Conservation (phyloP, 2,113 vertebrate species). For the Odocoileus hemionus region DNA sequence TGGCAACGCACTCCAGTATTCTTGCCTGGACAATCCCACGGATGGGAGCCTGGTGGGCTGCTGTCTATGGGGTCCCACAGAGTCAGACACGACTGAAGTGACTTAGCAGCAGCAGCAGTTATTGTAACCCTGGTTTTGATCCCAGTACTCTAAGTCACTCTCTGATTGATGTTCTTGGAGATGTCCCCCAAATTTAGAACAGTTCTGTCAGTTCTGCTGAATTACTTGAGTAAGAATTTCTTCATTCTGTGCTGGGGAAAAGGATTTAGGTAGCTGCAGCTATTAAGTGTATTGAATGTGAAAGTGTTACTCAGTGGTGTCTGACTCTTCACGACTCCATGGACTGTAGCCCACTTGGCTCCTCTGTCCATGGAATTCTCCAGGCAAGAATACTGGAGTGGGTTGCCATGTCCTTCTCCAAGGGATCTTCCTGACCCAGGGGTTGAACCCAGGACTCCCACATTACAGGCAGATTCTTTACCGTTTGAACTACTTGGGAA, state of each 20-base stretch:
- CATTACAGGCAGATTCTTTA: neutral
- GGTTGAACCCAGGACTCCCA: neutral
- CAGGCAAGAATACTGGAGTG: neutral
- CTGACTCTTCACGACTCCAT: neutral
- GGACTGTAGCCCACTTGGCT: neutral
- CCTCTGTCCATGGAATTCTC: neutral
- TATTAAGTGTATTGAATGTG: neutral
- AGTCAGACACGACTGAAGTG: too few relatives aligned
- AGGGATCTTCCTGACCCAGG: neutral
- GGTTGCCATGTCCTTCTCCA: neutral
- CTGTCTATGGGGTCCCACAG: too few relatives aligned
- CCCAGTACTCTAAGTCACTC: neutral
- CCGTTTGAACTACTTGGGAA: rapidly evolving
- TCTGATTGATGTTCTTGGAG: neutral
- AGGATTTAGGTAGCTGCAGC: neutral
- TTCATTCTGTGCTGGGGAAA: neutral
- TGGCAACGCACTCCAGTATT: too few relatives aligned
- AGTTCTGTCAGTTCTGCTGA: neutral
- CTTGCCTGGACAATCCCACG: too few relatives aligned
- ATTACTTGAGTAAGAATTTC: neutral
- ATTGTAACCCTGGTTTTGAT: neutral
- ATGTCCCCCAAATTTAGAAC: neutral
- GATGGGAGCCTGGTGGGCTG: too few relatives aligned
- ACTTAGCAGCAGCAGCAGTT: too few relatives aligned
- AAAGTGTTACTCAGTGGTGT: neutral